phyloP scores from a whole-genome alignment of 2,113 vertebrate genomes.

The Gorsachius goisagi region DNA sequence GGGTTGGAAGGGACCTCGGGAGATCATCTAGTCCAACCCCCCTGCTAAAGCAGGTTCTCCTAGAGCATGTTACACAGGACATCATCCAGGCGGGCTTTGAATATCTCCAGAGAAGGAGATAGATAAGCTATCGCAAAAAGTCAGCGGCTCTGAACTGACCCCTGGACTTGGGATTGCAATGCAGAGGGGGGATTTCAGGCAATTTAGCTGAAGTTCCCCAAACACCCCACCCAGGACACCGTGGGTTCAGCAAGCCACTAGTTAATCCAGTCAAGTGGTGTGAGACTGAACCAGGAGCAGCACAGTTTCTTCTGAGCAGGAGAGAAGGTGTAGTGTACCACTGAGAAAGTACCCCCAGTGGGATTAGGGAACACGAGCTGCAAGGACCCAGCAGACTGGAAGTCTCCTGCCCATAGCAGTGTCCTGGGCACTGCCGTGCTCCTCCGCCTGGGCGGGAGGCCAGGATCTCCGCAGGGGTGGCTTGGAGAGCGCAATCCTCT shows the following conservation, averaged over 20 bases:
- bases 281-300: not conserved
- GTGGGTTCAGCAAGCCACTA: not conserved
- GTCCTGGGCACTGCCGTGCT: rapidly evolving
- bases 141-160: not conserved
- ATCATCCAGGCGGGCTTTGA: too few species aligned
- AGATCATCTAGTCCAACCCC: too few species aligned
- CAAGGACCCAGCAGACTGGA: not conserved
- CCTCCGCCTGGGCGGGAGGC: not conserved
- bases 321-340: not conserved
- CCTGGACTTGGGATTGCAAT: not conserved
- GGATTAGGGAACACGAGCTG: not conserved
- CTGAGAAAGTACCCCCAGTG: not conserved
- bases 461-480: not conserved
- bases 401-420: not conserved
- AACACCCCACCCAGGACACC: not conserved
- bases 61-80: too few species aligned
- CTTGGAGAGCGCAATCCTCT: not conserved
- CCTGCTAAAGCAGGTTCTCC: too few species aligned
- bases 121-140: not conserved
- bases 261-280: not conserved
- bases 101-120: too few species aligned
- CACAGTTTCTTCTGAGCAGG: not conserved
- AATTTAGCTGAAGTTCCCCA: not conserved
- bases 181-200: not conserved
- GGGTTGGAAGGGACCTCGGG: too few species aligned